phyloP scores from a whole-genome alignment of 2,113 vertebrate genomes.

The Leptobrachium ailaonicum region DNA sequence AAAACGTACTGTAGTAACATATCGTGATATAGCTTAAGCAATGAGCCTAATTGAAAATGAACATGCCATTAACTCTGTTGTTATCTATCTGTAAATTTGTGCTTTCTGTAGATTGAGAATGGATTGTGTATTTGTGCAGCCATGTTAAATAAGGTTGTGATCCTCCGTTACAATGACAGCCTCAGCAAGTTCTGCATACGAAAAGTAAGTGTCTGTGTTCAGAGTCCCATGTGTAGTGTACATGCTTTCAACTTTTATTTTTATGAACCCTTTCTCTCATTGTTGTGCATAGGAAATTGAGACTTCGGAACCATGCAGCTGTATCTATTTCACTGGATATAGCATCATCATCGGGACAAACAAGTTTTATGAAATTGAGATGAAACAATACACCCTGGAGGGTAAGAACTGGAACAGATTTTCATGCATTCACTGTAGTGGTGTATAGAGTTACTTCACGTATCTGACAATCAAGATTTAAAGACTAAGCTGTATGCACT shows the following conservation, averaged over 20 bases:
- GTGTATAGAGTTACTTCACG: too few relatives aligned
- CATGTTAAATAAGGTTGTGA: slow-evolving; percentile 91
- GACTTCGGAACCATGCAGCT: slow-evolving; percentile 97
- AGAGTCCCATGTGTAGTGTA: not conserved
- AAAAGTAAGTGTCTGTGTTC: slow-evolving; percentile 72
- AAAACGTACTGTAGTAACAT: too few relatives aligned
- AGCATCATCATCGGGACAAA: slow-evolving; percentile 98
- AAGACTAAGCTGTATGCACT: too few relatives aligned
- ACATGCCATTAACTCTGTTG: too few relatives aligned
- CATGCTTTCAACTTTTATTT: too few relatives aligned
- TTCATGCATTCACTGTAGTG: too few relatives aligned
- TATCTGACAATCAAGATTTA: too few relatives aligned
- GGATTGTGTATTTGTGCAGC: slow-evolving; percentile 94
- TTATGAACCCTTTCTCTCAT: not conserved
- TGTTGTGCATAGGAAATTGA: slow-evolving; percentile 85
- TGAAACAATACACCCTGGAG: slow-evolving; percentile 97
- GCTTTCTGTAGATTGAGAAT: slow-evolving; percentile 81
- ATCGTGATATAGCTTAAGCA: too few relatives aligned
- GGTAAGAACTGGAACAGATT: slow-evolving; percentile 65
- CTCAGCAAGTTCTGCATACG: slow-evolving; percentile 96
- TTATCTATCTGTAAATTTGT: not conserved
- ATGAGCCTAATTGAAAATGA: too few relatives aligned
- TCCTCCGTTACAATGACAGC: slow-evolving; percentile 93
- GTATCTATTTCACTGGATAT: slow-evolving; percentile 94
- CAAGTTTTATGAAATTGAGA: slow-evolving; percentile 98